These are phyloP conservation scores for Heterocephalus glaber DNA, from an alignment of 2,113 vertebrate genomes.

Conservation along the genomic window DNA sequence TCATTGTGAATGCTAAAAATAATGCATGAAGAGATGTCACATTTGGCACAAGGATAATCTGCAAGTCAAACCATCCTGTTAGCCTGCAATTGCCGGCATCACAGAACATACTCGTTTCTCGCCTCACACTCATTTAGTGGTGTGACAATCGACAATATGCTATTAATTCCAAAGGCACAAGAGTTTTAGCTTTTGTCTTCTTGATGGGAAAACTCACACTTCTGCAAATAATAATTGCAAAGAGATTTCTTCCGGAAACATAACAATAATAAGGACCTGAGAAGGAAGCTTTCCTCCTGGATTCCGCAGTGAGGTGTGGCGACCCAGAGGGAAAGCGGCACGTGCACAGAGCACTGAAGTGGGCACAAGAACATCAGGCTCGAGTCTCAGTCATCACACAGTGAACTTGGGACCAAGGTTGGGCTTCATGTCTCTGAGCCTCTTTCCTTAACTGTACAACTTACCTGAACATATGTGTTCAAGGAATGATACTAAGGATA, in stretches of 20 bases:
- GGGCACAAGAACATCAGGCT: neutral
- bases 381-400: neutral
- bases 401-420: neutral
- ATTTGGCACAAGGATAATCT: constrained; percentile 31
- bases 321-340: neutral
- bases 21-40: neutral
- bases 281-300: neutral
- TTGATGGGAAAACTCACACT: constrained; percentile 19
- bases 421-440: neutral
- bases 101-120: neutral
- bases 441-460: neutral
- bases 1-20: constrained; percentile 45
- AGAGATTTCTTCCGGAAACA: neutral
- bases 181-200: neutral
- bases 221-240: neutral
- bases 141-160: neutral
- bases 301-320: neutral
- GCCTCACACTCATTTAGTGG: neutral
- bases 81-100: neutral
- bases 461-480: neutral
- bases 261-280: neutral
- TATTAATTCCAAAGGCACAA: neutral
- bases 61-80: neutral
- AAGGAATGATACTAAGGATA: neutral
- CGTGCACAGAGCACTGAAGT: fast-evolving